Evolutionary conservation across 2,797 vertebrate genomes (phyloP).

Genomic region (Dermochelys coriacea): DNA sequence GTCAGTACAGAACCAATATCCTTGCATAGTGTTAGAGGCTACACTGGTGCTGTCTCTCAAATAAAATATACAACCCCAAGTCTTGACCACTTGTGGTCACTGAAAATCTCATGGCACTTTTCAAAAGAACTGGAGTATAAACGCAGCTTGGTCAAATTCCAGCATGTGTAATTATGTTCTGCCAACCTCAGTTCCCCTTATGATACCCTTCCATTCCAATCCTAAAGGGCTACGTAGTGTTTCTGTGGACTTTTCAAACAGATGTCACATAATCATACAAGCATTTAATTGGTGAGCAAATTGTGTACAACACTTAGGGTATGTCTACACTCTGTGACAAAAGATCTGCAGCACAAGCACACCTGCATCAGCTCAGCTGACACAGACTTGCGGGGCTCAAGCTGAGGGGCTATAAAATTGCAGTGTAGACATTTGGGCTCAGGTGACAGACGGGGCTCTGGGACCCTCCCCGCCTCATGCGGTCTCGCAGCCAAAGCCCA

Average conservation of each 20-base stretch:
- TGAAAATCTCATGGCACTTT: neutral
- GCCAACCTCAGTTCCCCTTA: neutral
- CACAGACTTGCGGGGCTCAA: neutral
- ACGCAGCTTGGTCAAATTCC: neutral
- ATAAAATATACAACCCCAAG: neutral
- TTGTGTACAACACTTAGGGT: neutral
- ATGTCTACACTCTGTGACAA: neutral
- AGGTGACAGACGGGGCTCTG: neutral
- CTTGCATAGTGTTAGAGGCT: neutral
- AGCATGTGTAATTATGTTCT: neutral
- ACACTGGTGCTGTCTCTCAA: neutral
- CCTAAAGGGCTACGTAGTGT: neutral
- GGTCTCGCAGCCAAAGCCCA: neutral
- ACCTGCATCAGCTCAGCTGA: neutral
- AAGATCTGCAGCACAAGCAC: accelerated
- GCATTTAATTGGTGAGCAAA: neutral
- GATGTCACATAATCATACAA: neutral
- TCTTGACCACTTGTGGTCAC: neutral
- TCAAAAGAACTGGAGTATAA: neutral
- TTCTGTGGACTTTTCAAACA: neutral
- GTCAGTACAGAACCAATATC: neutral
- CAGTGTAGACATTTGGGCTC: neutral
- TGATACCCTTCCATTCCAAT: neutral
- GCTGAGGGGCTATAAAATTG: neutral
- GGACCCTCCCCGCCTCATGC: neutral